Evolutionary conservation across 2,797 vertebrate species (phyloP).

Genomic region (Anguilla anguilla): DNA sequence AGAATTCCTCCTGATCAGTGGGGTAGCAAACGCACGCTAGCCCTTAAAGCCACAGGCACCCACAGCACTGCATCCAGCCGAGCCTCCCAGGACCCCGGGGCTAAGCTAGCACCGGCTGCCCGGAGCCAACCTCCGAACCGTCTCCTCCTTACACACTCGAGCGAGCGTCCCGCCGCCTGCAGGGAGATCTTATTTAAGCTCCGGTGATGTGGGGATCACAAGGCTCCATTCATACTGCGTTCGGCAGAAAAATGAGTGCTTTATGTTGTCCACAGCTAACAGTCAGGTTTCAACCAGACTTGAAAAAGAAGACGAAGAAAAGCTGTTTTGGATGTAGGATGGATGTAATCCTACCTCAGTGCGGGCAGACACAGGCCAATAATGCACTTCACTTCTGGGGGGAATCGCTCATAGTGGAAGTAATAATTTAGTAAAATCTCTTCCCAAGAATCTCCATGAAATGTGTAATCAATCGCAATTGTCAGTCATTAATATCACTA

Average conservation of each 20-base stretch:
- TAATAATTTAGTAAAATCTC: neutral
- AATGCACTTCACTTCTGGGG: neutral
- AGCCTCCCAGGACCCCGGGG: neutral
- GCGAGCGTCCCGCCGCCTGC: neutral
- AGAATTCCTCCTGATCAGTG: constrained; percentile 31
- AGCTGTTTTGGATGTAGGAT: no score
- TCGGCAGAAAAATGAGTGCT: neutral
- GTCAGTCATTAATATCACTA: neutral
- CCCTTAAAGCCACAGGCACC: constrained; percentile 9
- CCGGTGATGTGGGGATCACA: neutral
- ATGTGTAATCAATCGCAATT: neutral
- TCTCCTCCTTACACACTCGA: neutral
- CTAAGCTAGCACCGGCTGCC: neutral
- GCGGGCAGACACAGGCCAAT: neutral
- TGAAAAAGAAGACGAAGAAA: neutral
- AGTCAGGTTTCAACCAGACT: neutral
- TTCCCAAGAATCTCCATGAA: neutral
- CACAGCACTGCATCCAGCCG: neutral
- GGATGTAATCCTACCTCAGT: neutral
- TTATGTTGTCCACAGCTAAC: neutral
- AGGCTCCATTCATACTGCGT: neutral
- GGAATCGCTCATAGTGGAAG: neutral
- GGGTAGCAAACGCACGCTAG: neutral
- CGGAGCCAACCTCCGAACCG: neutral
- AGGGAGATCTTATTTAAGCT: neutral